Evolutionary conservation across 92 coral and sea anemone genomes (phyloP).

Genomic region (Metridium senile): DNA sequence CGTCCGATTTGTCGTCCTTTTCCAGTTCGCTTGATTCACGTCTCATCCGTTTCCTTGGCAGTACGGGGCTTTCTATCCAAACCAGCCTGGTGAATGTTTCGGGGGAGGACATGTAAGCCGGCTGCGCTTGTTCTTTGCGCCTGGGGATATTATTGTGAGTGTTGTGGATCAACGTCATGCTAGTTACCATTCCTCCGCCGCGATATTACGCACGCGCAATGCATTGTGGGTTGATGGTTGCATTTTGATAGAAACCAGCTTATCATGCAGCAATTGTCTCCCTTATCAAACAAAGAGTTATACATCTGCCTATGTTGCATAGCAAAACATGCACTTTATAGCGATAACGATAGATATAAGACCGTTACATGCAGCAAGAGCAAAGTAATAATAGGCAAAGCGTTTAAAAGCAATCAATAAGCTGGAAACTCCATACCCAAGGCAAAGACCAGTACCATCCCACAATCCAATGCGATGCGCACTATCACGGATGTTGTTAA

Average conservation of each 20-base stretch:
- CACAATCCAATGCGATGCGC: conserved; percentile 36
- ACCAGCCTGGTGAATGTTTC: conserved; percentile 92
- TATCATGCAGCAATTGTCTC: not conserved
- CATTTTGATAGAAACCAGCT: not conserved
- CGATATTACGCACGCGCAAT: conserved; percentile 22
- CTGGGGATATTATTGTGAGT: conserved; percentile 50
- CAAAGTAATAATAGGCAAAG: not conserved
- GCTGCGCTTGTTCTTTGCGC: conserved; percentile 61
- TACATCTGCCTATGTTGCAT: too few relatives aligned
- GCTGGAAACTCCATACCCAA: not conserved
- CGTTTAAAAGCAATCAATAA: not conserved
- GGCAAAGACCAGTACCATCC: conserved; percentile 2
- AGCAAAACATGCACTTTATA: not conserved
- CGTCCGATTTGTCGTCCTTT: conserved; percentile 25
- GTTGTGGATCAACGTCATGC: conserved; percentile 45
- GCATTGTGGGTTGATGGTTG: conserved; percentile 21
- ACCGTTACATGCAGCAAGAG: not conserved
- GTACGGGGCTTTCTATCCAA: conserved; percentile 94
- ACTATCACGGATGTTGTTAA: conserved; percentile 5
- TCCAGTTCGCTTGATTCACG: conserved; percentile 26
- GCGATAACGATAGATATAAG: not conserved
- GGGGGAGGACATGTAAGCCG: conserved; percentile 59
- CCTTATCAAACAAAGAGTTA: not conserved
- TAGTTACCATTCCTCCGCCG: conserved; percentile 32
- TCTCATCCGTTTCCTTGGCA: conserved; percentile 56